Evolutionary conservation across 2,113 vertebrate genomes (phyloP), one percentile per base, ranked within the genome.

Genomic region (Tyrannus savana): DNA sequence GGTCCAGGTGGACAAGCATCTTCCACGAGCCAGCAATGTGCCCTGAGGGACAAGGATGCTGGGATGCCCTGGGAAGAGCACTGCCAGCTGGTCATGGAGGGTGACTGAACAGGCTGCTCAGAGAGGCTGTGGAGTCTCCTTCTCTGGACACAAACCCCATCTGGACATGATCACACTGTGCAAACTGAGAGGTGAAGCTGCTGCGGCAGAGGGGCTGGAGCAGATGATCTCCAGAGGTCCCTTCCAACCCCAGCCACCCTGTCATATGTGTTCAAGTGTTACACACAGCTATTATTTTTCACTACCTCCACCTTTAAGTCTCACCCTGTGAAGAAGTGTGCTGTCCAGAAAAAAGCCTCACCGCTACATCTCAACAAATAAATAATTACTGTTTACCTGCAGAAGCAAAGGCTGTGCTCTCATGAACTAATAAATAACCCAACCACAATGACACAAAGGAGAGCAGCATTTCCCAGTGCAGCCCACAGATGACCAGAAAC

Each of bases 231-330:
- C 28, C 62, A 64, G 28, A 42, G 62, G 39, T 22, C 19, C 23
- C 62, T 44, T 64, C 30, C 62, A 64, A 16, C 9, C 30, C 42
- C 42, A 46, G 11, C 21, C 41, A 33, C 10, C 9, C 42, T 66
- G 31, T 53, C 3, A 7, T 1, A 28, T 0, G 68, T 1, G 2
- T 23, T 27, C 15, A 35, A 30, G 4, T 14, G 16, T 46, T 76
- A 47, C 1, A 8, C 10, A 28, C 7, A 68, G 13, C 28, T 78
- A 25, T 33, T 62, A 56, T 30, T 66, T 89, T 77, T 71, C 24
- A 60, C 6, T 80, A 44, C 15, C 7, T 56, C 5, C 42, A 50
- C 16, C 18, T 87, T 83, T 49, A 16, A 90, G 23, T 8, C 41
- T 49, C 63, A 76, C 6, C 2, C 23, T 1, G 0, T 8, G 8